Conservation (phyloP, 2,888 invertebrate genomes). For the Rhimphoctona megacephalus region DNA sequence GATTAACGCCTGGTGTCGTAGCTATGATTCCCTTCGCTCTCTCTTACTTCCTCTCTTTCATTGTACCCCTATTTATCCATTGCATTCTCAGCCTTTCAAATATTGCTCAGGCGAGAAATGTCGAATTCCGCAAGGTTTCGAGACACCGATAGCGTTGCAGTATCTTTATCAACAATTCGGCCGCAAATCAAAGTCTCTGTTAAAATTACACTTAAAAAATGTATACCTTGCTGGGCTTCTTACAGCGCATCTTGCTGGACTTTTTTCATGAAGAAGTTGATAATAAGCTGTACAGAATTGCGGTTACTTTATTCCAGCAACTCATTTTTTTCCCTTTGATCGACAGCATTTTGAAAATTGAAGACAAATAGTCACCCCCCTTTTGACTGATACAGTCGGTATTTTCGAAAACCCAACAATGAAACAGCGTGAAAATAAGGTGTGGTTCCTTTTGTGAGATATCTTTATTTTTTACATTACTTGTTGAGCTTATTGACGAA, state of each 20-base stretch:
- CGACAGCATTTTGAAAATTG: neutral
- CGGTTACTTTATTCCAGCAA: no score
- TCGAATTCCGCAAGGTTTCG: neutral
- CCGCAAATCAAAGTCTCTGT: neutral
- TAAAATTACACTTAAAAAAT: neutral
- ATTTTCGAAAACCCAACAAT: neutral
- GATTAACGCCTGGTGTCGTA: conserved; percentile 64
- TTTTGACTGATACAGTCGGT: neutral
- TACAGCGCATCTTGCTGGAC: no score
- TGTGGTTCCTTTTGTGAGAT: neutral
- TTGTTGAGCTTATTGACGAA: neutral
- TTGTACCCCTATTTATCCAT: neutral
- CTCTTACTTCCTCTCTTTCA: conserved; percentile 8
- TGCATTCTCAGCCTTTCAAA: neutral
- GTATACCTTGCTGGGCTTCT: neutral
- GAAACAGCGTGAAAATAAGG: neutral
- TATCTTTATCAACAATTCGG: neutral
- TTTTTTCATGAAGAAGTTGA: neutral
- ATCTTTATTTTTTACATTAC: neutral
- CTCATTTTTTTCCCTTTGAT: neutral
- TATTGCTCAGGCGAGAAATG: neutral
- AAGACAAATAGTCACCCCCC: neutral
- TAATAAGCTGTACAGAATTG: no score
- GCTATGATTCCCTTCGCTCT: conserved; percentile 38
- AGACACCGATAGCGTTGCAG: neutral